phyloP scores from a whole-genome alignment of 2,888 invertebrate genomes.

The Furcula furcula region DNA sequence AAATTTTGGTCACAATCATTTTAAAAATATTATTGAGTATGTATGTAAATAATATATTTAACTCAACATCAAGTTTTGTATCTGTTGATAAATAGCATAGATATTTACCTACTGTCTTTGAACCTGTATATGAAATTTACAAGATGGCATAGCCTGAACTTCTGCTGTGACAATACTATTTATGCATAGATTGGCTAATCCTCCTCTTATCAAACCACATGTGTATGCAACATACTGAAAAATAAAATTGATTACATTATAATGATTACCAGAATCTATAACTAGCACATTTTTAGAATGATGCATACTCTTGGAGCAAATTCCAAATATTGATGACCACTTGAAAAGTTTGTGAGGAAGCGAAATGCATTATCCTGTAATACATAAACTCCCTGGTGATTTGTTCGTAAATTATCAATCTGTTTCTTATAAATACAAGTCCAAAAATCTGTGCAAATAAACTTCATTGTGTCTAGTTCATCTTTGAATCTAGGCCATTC shows the following conservation, averaged over 20 bases:
- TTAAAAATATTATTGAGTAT: too few species aligned
- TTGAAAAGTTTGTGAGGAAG: conserved; percentile 93
- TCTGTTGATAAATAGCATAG: too few species aligned
- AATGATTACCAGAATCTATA: not conserved
- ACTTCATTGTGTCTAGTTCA: conserved; percentile 98
- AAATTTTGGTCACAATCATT: too few species aligned
- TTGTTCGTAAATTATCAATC: conserved; percentile 98
- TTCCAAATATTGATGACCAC: conserved; percentile 94
- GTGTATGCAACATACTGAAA: conserved; percentile 95
- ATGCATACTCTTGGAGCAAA: conserved; percentile 89
- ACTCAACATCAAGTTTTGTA: too few species aligned
- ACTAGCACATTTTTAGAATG: not conserved
- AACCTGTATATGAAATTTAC: conserved; percentile 95
- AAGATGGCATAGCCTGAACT: conserved; percentile 94
- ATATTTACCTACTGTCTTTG: conserved; percentile 84
- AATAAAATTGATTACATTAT: not conserved
- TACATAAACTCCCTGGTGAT: conserved; percentile 99
- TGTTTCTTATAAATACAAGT: conserved; percentile 98
- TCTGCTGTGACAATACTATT: conserved; percentile 97
- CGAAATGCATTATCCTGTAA: conserved; percentile 97
- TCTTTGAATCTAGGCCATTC: conserved; percentile 97
- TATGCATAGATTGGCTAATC: conserved; percentile 96
- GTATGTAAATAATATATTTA: too few species aligned
- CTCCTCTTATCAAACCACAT: conserved; percentile 97
- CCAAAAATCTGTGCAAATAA: conserved; percentile 99